Evolutionary conservation across 2,888 invertebrate species (phyloP), one percentile per base, ranked within the genome.

Genomic region (Copidosoma aretas): DNA sequence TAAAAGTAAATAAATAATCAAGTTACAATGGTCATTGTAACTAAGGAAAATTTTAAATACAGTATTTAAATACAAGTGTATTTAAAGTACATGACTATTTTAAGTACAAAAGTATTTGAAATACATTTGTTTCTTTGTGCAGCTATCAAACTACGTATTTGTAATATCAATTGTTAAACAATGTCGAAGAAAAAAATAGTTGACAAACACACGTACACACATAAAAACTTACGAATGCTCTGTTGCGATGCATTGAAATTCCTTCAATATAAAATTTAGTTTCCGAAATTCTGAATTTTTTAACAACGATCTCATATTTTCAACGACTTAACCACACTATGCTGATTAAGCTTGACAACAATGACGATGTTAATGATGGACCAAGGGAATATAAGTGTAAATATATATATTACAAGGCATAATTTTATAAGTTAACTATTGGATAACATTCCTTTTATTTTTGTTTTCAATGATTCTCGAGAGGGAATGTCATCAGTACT

Each of bases 11-110:
- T 54, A 60, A 68, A 64, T 32, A 68, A 41, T 61, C 54, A 25
- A 67, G 69, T 72, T 72, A 69, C 71, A 72, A 72, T 72, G 71
- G 71, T 72, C 71, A 70, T 72, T 72, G 71, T 71, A 72, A 66
- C 67, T 46, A 67, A 15, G 54, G 21, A 32, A 68, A 67, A 64
- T 64, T 65, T 72, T 69, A 68, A 72, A 69, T 70, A 64, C 71
- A 69, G 71, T 69, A 72, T 67, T 72, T 69, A 60, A 67, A 64
- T 67, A 57, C 69, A 67, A 69, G 69, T 72, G 71, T 72, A 72
- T 72, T 72, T 67, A 72, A 71, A 69, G 58, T 69, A 71, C 62
- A 62, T 71, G 52, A 69, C 60, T 71, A 71, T 71, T 71, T 68
- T 69, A 71, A 71, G 68, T 71, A 66, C 71, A 71, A 71, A 68